Base-by-base conservation (phyloP, 2,888 invertebrate genomes). In the Bellardia pandia region DNA sequence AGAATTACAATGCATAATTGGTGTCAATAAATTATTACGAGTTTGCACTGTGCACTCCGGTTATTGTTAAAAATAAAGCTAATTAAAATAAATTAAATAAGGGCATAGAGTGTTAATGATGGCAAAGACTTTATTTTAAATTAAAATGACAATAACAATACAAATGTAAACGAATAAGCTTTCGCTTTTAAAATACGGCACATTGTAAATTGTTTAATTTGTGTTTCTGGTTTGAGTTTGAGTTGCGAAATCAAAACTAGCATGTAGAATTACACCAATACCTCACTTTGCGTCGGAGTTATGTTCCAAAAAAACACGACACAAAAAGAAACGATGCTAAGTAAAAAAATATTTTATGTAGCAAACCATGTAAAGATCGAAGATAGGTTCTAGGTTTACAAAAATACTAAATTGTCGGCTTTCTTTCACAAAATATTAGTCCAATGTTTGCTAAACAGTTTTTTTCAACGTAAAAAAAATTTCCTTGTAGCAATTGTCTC, bases 61-160 rank as follows among this genome's bases (percentile, higher is more conserved):
- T 62, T 74, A 37, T 14, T 66, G 66, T 48, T 45, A 37, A 75
- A 74, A 81, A 78, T 78, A 75, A 85, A 85, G 78, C 45, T 77
- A 82, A 82, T 85, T 85, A 76, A 75, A 85, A 66, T 85, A 81
- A 85, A 87, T 85, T 81, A 71, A 84, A 78, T 85, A 82, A 82
- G 78, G 85, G 85, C 75, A 78, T 14, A 48, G 33, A 53, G 68
- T 64, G 58, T 77, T 71, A 68, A 37, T 74, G 68, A 68, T 79
- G 51, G 30, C 51, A 56, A 56, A 40, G 16, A 64, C 48, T 5
- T 40, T 8, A 58, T 9, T 14, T 66, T 40, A 66, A 75, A 40
- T 77, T 64, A 62, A 64, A 77, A 77, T 71, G 48, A n/a, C 30
- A 60, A 60, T 74, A 48, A 72, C 13, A 45, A 45, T 56, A 66